Base-by-base conservation (phyloP, 2,113 vertebrate species). In the Ondatra zibethicus region DNA sequence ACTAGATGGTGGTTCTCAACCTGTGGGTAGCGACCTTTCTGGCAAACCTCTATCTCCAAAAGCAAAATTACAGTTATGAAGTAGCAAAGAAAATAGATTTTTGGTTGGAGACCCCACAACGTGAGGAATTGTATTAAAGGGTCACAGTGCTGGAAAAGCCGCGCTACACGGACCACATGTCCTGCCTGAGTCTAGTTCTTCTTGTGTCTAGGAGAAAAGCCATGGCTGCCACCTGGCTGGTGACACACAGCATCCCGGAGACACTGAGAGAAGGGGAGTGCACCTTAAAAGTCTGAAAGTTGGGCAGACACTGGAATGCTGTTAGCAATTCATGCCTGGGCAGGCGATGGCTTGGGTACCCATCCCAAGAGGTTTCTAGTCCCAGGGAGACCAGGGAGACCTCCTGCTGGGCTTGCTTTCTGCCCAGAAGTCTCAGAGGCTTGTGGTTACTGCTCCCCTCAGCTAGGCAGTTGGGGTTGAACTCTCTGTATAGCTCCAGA, bases 261-360 rank as follows among this genome's bases (percentile, higher is more conserved):
- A 21, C 63, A 85, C 80, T 42, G 55, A 29, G 63, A 86, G 73
- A 63, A 78, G 36, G 33, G 9, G 21, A 39, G n/a, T 19, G 33
- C 7, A 17, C 50, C 42, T 50, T 19, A n/a, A 5, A 55, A 25
- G 7, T 4, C 31, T 12, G 21, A 42, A n/a, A 50, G 3, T 55
- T 7, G 23, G 23, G 10, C 52, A 70, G 52, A 0, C 0, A 5
- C 3, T 2, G 29, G 6, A 66, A 72, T 4, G 4, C 14, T 29
- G 2, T 11, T 3, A 5, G 17, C 11, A 19, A 65, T 23, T 27
- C 81, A 23, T 12, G 21, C 52, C 31, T 33, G 17, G 17, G 17
- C 77, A 68, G 14, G 39, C 7, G 4, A 84, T 63, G 23, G n/a
- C 58, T 63, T 42, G 13, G 13, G 25, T 84, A n/a, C n/a, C 81